Conservation (phyloP, 2,797 vertebrate genomes). For the Euthynnus affinis region DNA sequence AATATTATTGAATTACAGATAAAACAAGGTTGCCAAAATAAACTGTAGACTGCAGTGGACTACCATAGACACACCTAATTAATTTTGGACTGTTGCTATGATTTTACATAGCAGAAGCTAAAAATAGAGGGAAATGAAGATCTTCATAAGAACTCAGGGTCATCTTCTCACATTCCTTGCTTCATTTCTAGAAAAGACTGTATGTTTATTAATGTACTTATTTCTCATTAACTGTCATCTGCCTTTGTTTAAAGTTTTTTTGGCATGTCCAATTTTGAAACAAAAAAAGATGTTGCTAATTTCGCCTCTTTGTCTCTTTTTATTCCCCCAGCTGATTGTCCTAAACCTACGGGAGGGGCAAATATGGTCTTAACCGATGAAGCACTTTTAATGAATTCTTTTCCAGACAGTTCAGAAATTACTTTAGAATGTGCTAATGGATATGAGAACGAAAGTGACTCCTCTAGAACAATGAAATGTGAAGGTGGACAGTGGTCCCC, state of each 20-base stretch:
- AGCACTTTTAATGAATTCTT: conserved; percentile 61
- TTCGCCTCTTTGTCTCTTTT: conserved; percentile 9
- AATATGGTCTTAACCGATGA: conserved; percentile 23
- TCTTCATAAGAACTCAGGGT: too few species aligned
- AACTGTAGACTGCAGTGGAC: too few species aligned
- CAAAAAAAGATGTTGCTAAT: neutral
- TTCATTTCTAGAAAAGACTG: neutral
- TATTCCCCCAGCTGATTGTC: conserved; percentile 66
- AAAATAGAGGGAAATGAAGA: too few species aligned
- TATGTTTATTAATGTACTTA: neutral
- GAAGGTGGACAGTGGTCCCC: conserved; percentile 49
- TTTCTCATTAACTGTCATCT: neutral
- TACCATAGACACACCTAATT: neutral
- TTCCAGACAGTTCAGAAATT: conserved; percentile 15
- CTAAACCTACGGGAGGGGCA: neutral
- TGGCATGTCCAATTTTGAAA: neutral
- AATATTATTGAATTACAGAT: neutral
- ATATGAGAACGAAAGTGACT: conserved; percentile 20
- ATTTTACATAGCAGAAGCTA: too few species aligned
- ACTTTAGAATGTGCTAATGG: conserved; percentile 70
- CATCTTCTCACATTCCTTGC: neutral
- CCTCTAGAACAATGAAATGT: conserved; percentile 58
- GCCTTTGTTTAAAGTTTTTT: neutral
- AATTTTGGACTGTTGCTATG: neutral
- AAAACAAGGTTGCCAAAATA: neutral